Base-by-base conservation (phyloP, 2,888 invertebrate species). In the Drosophila acutilabella region DNA sequence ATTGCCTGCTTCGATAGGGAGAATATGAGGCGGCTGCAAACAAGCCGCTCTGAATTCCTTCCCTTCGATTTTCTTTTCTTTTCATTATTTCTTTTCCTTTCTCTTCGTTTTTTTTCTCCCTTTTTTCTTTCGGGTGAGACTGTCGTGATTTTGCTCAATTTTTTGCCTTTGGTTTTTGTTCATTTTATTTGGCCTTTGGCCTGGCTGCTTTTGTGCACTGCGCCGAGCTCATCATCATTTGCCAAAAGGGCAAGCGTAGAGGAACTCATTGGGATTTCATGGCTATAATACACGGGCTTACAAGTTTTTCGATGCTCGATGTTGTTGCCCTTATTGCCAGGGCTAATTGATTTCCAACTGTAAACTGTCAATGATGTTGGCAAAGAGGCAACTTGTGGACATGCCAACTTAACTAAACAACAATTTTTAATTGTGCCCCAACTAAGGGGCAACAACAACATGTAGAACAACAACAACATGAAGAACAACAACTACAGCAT, bases 371-470 rank as follows among this genome's bases (percentile, higher is more conserved):
- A 72, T 60, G 71, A 44, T 62, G 70, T 44, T 51, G 56, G 42
- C 59, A 40, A 64, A 59, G 50, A 51, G 53, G 65, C 64, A 60
- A 68, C 73, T 50, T 52, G 70, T 50, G 38, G 45, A 64, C 59
- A 74, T 48, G 74, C 38, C 62, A 59, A 61, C 78, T 57, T 69
- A 76, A 66, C 80, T 71, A 62, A 79, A 82, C 78, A 88, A 84
- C 77, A 82, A 78, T 86, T 84, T 80, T 84, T 84, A 84, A 88
- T 88, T 84, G 87, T 83, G 72, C 71, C 51, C 71, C 56, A 48
- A 66, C 59, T 14, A 71, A 71, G 68, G 23, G 20, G 26, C 16
- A 33, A 18, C n/a, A 68, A 23, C 53, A 40, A n/a, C n/a, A n/a
- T n/a, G n/a, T n/a, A n/a, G n/a, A n/a, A n/a, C n/a, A n/a, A 26